These are phyloP conservation scores for Parnassius mnemosyne DNA, from an alignment of 2,888 invertebrate species.

Conservation along the genomic window DNA sequence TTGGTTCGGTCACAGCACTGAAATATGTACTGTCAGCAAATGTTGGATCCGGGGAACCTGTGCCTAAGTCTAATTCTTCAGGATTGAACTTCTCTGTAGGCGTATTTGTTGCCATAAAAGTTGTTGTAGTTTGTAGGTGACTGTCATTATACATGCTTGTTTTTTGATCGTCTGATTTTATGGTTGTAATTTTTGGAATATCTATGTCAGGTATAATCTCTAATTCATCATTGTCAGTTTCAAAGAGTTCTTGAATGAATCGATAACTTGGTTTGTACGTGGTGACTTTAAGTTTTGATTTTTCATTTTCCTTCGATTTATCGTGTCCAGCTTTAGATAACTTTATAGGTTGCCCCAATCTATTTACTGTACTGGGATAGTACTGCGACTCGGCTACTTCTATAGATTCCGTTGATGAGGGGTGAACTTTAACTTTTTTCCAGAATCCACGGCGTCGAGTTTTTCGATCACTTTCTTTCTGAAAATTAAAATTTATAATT, in stretches of 20 bases:
- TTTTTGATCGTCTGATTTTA: slow-evolving; percentile 26
- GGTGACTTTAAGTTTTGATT: slow-evolving; percentile 51
- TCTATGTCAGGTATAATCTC: slow-evolving; percentile 48
- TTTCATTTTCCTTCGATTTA: slow-evolving; percentile 46
- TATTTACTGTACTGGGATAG: slow-evolving; percentile 80
- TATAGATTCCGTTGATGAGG: slow-evolving; percentile 82
- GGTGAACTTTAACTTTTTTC: slow-evolving; percentile 85
- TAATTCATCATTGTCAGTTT: slow-evolving; percentile 42
- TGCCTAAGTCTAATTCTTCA: slow-evolving; percentile 69
- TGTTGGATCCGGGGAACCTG: slow-evolving; percentile 62
- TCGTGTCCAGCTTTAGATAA: slow-evolving; percentile 45
- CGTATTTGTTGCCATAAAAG: slow-evolving; percentile 32
- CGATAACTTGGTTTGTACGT: slow-evolving; percentile 65
- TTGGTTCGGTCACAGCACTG: slow-evolving; percentile 54
- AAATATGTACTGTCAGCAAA: slow-evolving; percentile 52
- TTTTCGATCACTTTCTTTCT: slow-evolving; percentile 54
- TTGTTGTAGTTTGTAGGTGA: slow-evolving; percentile 30
- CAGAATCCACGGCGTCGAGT: slow-evolving; percentile 85
- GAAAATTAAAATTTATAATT: slow-evolving; percentile 32
- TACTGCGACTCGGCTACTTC: slow-evolving; percentile 90
- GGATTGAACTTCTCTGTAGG: slow-evolving; percentile 38
- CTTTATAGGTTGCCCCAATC: slow-evolving; percentile 55
- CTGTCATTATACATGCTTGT: slow-evolving; percentile 30
- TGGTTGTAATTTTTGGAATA: slow-evolving; percentile 50
- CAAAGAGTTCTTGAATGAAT: slow-evolving; percentile 56